phyloP scores from a whole-genome alignment of 2,888 invertebrate species.

The Anticlea derivata region DNA sequence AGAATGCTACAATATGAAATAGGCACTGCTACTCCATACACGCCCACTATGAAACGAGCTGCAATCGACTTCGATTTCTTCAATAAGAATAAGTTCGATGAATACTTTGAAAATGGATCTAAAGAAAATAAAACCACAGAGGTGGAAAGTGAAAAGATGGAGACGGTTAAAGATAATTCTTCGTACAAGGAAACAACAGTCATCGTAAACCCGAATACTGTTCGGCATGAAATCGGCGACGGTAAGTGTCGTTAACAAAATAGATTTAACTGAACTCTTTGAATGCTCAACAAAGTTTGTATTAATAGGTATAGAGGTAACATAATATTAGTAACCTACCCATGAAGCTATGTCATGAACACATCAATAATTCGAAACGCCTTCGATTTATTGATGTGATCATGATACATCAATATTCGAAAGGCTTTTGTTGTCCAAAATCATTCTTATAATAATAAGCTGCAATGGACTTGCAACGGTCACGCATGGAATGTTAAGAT shows the following conservation, averaged over 20 bases:
- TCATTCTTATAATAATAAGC: neutral
- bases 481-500: too few species aligned
- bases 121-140: constrained; percentile 32
- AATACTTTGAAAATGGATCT: constrained; percentile 58
- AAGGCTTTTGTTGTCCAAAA: too few species aligned
- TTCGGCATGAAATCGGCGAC: constrained; percentile 75
- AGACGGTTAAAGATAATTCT: constrained; percentile 18
- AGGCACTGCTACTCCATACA: constrained; percentile 52
- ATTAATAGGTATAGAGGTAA: too few species aligned
- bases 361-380: too few species aligned
- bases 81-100: constrained; percentile 63
- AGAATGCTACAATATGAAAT: constrained; percentile 76
- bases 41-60: constrained; percentile 77
- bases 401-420: too few species aligned
- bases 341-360: too few species aligned
- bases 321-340: too few species aligned
- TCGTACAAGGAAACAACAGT: constrained; percentile 61
- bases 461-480: too few species aligned
- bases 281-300: too few species aligned
- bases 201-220: constrained; percentile 66
- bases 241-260: constrained; percentile 59
- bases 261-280: neutral
- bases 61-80: constrained; percentile 74
- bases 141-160: constrained; percentile 23
- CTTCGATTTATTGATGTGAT: too few species aligned